phyloP scores from a whole-genome alignment of 2,113 vertebrate species.

The Cynocephalus volans region DNA sequence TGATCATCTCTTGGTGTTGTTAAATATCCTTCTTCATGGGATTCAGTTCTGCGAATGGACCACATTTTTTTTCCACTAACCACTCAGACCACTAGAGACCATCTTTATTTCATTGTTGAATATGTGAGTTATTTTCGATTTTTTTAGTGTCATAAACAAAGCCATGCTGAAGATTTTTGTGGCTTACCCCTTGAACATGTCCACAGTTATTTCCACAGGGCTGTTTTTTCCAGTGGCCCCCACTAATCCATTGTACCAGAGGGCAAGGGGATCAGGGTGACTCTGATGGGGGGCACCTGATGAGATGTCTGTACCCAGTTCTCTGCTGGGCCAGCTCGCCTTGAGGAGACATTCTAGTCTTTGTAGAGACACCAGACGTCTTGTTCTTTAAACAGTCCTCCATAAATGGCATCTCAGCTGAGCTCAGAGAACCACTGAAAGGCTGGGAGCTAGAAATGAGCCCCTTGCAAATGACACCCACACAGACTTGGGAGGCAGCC shows the following conservation, averaged over 20 bases:
- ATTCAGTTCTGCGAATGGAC: not conserved
- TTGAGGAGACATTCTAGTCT: accelerated
- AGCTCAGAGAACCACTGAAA: not conserved
- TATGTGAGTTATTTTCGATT: not conserved
- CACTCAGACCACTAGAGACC: no score
- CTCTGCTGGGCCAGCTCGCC: not conserved
- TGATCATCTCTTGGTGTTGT: not conserved
- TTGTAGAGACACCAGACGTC: not conserved
- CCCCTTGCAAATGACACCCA: not conserved
- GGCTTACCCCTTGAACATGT: not conserved
- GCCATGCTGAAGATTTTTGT: not conserved
- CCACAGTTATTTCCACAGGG: not conserved
- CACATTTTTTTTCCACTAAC: no score
- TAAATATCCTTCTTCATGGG: not conserved
- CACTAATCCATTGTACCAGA: not conserved
- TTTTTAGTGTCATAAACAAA: conserved; percentile 46
- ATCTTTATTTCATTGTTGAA: not conserved
- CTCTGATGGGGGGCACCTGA: no score
- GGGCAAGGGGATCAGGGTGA: not conserved
- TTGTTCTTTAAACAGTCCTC: not conserved
- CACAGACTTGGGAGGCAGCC: accelerated
- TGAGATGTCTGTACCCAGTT: not conserved
- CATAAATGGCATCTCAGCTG: not conserved
- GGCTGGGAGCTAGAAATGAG: not conserved
- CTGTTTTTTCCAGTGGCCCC: not conserved